Base-by-base conservation (phyloP, 2,113 vertebrate genomes). In the Talpa occidentalis region DNA sequence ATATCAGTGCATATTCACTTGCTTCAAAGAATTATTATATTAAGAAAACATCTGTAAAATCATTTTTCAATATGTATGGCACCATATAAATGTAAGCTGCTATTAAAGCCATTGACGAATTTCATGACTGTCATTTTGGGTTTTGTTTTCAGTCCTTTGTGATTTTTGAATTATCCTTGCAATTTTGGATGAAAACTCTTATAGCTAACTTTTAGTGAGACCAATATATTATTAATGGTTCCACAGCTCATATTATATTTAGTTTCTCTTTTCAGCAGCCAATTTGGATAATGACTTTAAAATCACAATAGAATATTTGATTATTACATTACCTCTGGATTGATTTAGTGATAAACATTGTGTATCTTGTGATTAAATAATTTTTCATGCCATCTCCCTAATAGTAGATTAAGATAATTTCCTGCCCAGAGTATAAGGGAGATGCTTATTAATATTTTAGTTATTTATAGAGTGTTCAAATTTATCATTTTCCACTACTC, bases 241-340 rank as follows among this genome's bases (percentile, higher is more conserved):
- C 37, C 44, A 26, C 10, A 93, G 16, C 70, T 94, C 40, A 60
- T 97, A 87, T 91, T 92, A 66, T 73, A 88, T 60, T 81, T 88
- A 72, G 54, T 80, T 89, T 89, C 69, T 52, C 77, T 91, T 90
- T 84, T 90, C 69, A 94, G 78, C 62, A 92, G 92, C 42, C 59
- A 87, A 94, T 93, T 95, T 96, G 56, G 72, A 95, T 92, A 92
- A 96, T 88, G 72, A 22, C 32, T 94, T 92, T 94, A 86, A 88
- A 82, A 94, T 94, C 59, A 93, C 76, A 88, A 56, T 60, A 91
- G 90, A 88, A 86, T 86, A 96, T 86, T 88, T 90, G 44, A 54
- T 28, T 95, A 87, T 90, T 94, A 90, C 22, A 84, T 86, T 94
- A 74, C 14, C 67, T 30, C 32, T 70, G 10, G 32, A 91, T 64